Conservation (phyloP, 2,797 vertebrate species). For the Sebastes vulpes region DNA sequence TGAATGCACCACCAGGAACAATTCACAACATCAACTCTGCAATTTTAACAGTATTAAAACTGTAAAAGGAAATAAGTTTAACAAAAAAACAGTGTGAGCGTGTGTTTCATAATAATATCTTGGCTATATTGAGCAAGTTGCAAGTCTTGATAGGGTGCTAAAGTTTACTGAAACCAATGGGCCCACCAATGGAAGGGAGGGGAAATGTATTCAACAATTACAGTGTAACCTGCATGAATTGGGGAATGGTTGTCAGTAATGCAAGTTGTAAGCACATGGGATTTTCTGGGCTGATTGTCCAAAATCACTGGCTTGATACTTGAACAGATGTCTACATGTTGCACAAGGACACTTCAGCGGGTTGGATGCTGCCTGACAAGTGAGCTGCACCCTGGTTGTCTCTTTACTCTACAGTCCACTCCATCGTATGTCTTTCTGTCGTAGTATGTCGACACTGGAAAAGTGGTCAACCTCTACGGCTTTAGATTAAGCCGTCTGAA, state of each 20-base stretch:
- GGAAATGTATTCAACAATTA: background rate
- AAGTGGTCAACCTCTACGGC: background rate
- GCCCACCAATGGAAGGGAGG: background rate
- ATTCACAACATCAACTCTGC: background rate
- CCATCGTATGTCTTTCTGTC: background rate
- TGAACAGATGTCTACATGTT: background rate
- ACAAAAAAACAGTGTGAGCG: fast-evolving
- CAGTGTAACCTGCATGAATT: background rate
- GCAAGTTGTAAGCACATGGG: background rate
- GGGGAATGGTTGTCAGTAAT: background rate
- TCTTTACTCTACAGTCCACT: background rate
- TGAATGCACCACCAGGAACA: background rate
- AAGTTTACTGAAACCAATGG: background rate
- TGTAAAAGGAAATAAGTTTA: background rate
- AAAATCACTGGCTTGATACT: background rate
- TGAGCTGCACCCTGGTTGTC: background rate
- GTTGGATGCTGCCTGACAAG: background rate
- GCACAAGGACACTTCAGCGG: background rate
- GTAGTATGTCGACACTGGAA: background rate
- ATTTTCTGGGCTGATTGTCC: background rate
- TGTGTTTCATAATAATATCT: background rate
- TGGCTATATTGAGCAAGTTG: background rate
- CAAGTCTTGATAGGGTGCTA: background rate
- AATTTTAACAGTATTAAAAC: background rate
- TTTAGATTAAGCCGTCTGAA: background rate